Evolutionary conservation across 2,888 invertebrate genomes (phyloP), one percentile per base, ranked within the genome.

Genomic region (Netelia inedita): DNA sequence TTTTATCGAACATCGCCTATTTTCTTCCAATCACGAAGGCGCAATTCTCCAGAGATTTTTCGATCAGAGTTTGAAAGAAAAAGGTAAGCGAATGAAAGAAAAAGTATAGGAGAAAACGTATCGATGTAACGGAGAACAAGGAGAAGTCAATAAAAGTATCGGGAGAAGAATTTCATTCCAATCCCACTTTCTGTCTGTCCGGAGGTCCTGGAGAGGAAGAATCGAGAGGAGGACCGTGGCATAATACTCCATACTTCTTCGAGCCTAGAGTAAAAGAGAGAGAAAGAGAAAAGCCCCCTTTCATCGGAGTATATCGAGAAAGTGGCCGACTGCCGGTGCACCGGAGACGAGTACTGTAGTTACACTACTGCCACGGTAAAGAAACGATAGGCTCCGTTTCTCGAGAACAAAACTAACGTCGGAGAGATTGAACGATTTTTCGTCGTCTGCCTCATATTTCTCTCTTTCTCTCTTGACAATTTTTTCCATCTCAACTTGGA

Each of bases 291-390:
- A 73, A 68, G 57, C 55, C 81, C 57, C 57, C 78, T 84, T 81
- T 84, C 78, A 76, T 80, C 55, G 66, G 61, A 53, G 73, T 73
- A 61, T 73, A 81, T 84, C 78, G 84, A 84, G 81, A 84, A 84
- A 84, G 78, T 78, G 19, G 68, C 23, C 10, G 50, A 28, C 19
- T 71, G 65, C 57, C 23, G 72, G 61, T 61, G 46, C 10, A 14
- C 55, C 21, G 8, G 69, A 23, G 68, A 57, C 53, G 68, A 69
- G 55, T 61, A 63, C 63, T 43, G 69, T 57, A 28, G 41, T 53
- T 63, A 23, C 23, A 59, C 35, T 41, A 79, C 63, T 21, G 74
- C 55, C n/a, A n/a, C 69, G 23, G 55, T 73, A 43, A 1, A 35
- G 41, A 75, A 79, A 63, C 21, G 19, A 55, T 65, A 63, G 55